Base-by-base conservation (phyloP, 2,797 vertebrate genomes). In the Tarsius wallacei region DNA sequence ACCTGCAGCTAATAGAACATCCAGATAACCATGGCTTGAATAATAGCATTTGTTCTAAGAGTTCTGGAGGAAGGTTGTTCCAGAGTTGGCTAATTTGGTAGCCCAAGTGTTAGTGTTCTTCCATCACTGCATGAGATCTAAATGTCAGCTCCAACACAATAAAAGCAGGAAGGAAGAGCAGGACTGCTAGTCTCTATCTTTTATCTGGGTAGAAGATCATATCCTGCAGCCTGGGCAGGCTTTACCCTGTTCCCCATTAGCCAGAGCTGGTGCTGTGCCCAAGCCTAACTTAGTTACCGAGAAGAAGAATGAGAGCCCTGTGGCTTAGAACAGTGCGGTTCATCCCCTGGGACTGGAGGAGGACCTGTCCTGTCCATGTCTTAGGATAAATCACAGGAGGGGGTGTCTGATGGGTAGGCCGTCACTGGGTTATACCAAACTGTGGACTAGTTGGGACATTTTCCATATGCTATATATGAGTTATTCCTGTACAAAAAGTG, bases 31-130 rank as follows among this genome's bases (percentile, higher is more conserved):
- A 0, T 59, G 76, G 17, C 7, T 5, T 90, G 81, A 85, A 57
- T 95, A 53, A 83, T 61, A 66, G 15, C 53, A 68, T 91, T 96
- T 87, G 33, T 36, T 12, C 17, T 96, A 3, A 55, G 76, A 33
- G 31, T 31, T 78, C 11, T 78, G 57, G 66, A 89, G 55, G 49
- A 13, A 89, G 17, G 9, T 70, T n/a, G 15, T 74, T 86, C 36
- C 12, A 59, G 73, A 53, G 49, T 76, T 88, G 19, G 31, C 55
- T 95, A 16, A 68, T 57, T 94, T 26, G 80, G 55, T 91, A 36
- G 11, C 11, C 53, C 42, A 57, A 17, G 33, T 64, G 28, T 76
- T 28, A 74, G 42, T 77, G 42, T 96, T 66, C 64, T 51, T 49
- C 26, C 2, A 28, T 49, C 63, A 55, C 42, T 86, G 5, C 49